Percentiles rank a stretch among this genome's conserved stretches.
Evolutionary conservation across 2,888 invertebrate genomes (phyloP).

Genomic region (Parnassius smintheus): DNA sequence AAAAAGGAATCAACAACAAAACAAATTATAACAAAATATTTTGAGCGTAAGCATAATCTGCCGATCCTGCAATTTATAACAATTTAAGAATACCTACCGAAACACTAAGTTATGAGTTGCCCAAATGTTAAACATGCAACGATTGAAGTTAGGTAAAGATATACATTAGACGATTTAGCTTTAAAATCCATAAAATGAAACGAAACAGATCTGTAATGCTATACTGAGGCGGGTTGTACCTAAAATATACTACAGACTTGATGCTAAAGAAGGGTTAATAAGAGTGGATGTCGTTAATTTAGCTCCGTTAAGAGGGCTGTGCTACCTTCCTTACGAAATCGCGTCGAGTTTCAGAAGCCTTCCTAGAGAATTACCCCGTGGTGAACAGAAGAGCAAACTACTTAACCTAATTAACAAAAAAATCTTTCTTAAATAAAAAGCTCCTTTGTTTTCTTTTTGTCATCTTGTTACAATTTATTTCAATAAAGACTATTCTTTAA

Average conservation of each 20-base stretch:
- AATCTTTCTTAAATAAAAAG: conserved; percentile 38
- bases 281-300: conserved; percentile 67
- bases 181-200: conserved; percentile 31
- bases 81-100: too few species aligned
- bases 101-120: too few species aligned
- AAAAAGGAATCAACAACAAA: too few species aligned
- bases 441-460: conserved; percentile 12
- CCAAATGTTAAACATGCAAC: not conserved
- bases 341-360: conserved; percentile 58
- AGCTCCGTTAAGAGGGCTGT: conserved; percentile 49
- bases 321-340: conserved; percentile 45
- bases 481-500: too few species aligned
- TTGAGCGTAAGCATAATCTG: too few species aligned
- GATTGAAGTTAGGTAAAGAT: not conserved
- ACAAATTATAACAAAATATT: too few species aligned
- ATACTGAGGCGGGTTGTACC: conserved; percentile 51
- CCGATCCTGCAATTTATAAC: too few species aligned
- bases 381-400: conserved; percentile 60
- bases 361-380: conserved; percentile 54
- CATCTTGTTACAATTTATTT: not conserved
- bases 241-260: conserved; percentile 59
- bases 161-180: conserved; percentile 17
- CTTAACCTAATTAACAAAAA: conserved; percentile 69
- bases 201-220: conserved; percentile 44
- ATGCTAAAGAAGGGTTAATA: conserved; percentile 64